A percentile compares a stretch with the other conserved stretches of the same genome.
phyloP scores from a whole-genome alignment of 1,140 invertebrate species.

The Sycophila sp. region DNA sequence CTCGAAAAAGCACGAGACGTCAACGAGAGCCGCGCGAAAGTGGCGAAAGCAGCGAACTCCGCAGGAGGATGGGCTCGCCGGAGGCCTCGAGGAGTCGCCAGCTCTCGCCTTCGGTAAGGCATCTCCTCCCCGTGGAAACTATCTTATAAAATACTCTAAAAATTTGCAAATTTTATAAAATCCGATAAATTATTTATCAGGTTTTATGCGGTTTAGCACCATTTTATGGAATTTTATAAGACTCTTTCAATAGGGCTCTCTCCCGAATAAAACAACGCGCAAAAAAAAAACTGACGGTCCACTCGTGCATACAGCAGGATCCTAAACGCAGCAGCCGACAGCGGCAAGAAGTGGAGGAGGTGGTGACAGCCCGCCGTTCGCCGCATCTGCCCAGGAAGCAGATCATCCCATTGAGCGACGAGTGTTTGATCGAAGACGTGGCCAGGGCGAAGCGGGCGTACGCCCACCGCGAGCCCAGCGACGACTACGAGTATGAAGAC shows the following conservation, averaged over 20 bases:
- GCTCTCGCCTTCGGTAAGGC: constrained; percentile 6
- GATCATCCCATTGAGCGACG: constrained; percentile 59
- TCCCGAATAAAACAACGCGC: no score
- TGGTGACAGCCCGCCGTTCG: constrained; percentile 10
- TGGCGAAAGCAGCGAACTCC: neutral
- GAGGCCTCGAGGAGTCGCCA: neutral
- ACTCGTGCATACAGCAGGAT: no score
- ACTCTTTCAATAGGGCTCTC: no score
- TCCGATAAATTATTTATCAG: neutral
- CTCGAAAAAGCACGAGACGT: neutral
- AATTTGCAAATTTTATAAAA: no score
- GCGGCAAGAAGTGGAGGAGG: no score
- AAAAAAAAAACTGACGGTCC: no score
- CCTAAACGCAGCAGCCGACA: no score
- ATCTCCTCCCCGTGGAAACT: no score
- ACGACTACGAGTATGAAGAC: constrained; percentile 46
- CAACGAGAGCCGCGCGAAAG: neutral
- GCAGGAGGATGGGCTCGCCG: constrained; percentile 21
- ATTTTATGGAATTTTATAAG: no score
- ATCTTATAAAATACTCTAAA: no score
- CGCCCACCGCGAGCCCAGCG: constrained; percentile 32
- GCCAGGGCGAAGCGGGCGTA: constrained; percentile 54
- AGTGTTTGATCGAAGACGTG: constrained; percentile 57
- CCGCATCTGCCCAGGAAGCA: constrained; percentile 51
- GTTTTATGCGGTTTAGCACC: no score